phyloP scores from a whole-genome alignment of 2,797 vertebrate species.

The Presbytis comata region DNA sequence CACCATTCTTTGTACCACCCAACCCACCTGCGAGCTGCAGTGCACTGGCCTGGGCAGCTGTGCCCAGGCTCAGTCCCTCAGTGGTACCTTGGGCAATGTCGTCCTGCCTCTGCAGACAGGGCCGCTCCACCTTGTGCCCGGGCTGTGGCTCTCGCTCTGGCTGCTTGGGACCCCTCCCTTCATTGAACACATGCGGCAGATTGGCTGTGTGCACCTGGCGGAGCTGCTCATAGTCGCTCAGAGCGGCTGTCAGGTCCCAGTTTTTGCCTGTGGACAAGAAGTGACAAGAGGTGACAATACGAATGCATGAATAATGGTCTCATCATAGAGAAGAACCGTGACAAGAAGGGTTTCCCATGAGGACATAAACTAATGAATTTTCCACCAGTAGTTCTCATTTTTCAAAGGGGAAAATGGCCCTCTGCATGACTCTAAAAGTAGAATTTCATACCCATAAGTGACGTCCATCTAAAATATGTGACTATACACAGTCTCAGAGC shows the following conservation, averaged over 20 bases:
- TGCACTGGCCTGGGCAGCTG: accelerated
- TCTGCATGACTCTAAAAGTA: background rate
- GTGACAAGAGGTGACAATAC: background rate
- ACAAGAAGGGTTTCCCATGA: background rate
- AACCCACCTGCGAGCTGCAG: accelerated
- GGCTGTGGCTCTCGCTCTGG: constrained; percentile 90
- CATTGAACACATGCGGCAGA: constrained; percentile 96
- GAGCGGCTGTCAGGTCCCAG: constrained; percentile 97
- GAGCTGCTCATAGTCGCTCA: constrained; percentile 98
- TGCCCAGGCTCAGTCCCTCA: accelerated
- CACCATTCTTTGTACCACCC: background rate
- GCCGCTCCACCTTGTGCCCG: constrained; percentile 90
- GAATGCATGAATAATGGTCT: background rate
- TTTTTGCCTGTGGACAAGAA: constrained; percentile 92
- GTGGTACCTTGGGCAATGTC: constrained; percentile 94
- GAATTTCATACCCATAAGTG: background rate
- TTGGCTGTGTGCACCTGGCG: constrained; percentile 98
- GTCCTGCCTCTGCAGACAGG: constrained; percentile 93
- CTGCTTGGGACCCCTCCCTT: constrained; percentile 93
- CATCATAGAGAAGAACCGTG: background rate
- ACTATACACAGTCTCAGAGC: background rate
- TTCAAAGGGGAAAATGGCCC: background rate
- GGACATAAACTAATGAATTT: background rate
- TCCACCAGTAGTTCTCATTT: background rate
- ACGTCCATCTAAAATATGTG: accelerated